Conservation (phyloP, 2,888 invertebrate species). For the Molanna angustata region DNA sequence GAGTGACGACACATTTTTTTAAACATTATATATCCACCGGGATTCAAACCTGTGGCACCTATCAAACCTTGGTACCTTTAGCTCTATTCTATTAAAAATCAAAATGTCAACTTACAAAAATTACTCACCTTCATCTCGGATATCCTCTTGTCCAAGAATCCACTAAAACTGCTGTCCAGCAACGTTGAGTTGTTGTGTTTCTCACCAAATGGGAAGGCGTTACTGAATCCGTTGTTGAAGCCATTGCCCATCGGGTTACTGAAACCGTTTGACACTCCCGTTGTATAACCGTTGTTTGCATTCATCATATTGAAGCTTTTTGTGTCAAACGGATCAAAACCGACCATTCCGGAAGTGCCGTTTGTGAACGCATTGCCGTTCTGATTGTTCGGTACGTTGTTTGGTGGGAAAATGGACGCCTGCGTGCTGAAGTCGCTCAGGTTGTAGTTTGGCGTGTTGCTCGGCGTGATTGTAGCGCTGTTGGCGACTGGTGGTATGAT, state of each 20-base stretch:
- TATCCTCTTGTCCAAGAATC: conserved; percentile 76
- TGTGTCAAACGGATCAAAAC: conserved; percentile 82
- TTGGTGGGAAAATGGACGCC: conserved; percentile 20
- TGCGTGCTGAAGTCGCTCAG: conserved; percentile 46
- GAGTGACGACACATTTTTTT: no score
- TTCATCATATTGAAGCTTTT: conserved; percentile 57
- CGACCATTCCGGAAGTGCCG: conserved; percentile 47
- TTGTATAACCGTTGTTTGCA: conserved; percentile 29
- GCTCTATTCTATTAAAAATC: no score
- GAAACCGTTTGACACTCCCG: conserved; percentile 26
- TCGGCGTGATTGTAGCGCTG: conserved; percentile 9
- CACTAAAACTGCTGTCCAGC: conserved; percentile 65
- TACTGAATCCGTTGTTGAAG: conserved; percentile 51
- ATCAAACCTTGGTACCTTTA: no score
- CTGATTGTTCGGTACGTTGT: conserved; percentile 7
- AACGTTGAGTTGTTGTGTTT: conserved; percentile 38
- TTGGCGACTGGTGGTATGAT: conserved; percentile 2
- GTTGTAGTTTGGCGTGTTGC: conserved; percentile 43
- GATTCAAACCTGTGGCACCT: no score
- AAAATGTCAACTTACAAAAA: conserved; percentile 24
- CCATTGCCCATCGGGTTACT: conserved; percentile 38
- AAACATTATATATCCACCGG: no score
- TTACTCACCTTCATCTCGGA: conserved; percentile 78
- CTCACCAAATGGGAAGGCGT: conserved; percentile 47
- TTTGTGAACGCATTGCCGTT: conserved; percentile 34